Conservation (phyloP, 2,888 invertebrate species). For the Cetonia aurata region DNA sequence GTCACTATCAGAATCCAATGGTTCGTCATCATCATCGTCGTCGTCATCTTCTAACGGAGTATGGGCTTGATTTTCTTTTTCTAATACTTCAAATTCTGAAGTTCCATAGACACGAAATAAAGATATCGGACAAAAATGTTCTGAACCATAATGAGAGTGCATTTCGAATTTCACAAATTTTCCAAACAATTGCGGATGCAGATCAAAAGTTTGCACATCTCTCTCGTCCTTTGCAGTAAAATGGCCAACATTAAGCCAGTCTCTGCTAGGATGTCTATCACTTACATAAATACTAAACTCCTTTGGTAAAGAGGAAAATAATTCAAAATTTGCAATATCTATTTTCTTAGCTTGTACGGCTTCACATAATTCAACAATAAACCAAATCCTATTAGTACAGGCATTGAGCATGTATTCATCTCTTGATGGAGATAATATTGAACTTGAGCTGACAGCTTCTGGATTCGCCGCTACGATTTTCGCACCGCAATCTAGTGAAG, state of each 20-base stretch:
- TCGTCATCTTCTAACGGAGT: slow-evolving; percentile 75
- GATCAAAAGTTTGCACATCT: slow-evolving; percentile 86
- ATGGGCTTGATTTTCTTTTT: slow-evolving; percentile 82
- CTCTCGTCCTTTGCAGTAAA: slow-evolving; percentile 90
- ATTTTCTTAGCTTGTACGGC: slow-evolving; percentile 95
- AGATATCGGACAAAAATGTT: slow-evolving; percentile 98
- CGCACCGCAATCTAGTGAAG: slow-evolving; percentile 96
- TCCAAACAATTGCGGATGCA: slow-evolving; percentile 85
- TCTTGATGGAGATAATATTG: slow-evolving; percentile 87
- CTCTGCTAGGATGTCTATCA: slow-evolving; percentile 86
- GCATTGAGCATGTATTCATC: slow-evolving; percentile 99
- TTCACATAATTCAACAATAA: slow-evolving; percentile 98
- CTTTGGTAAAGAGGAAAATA: slow-evolving; percentile 97
- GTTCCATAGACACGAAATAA: slow-evolving; percentile 94
- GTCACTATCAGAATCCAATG: slow-evolving; percentile 69
- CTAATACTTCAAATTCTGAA: slow-evolving; percentile 90
- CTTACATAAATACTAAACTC: slow-evolving; percentile 90
- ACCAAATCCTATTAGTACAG: slow-evolving; percentile 93
- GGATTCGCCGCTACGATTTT: slow-evolving; percentile 94
- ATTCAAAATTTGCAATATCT: slow-evolving; percentile 96
- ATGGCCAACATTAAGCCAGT: slow-evolving; percentile 91
- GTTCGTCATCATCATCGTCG: slow-evolving; percentile 76
- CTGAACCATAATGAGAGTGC: slow-evolving; percentile 93
- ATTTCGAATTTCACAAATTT: slow-evolving; percentile 93
- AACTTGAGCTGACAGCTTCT: slow-evolving; percentile 89